Conservation (phyloP, 2,113 vertebrate genomes). For the Platysternon megacephalum region DNA sequence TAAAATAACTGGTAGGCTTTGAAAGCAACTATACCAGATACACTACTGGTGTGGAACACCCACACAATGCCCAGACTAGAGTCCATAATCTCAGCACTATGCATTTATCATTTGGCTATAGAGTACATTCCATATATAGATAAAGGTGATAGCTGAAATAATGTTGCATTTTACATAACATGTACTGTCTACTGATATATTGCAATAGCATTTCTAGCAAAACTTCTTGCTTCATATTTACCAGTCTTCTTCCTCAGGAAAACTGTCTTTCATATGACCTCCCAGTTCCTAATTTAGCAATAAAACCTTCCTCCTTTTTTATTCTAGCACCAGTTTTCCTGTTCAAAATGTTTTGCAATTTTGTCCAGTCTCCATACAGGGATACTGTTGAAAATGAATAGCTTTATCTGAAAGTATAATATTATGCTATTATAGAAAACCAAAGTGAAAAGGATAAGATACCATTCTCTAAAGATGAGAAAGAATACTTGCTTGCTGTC, state of each 20-base stretch:
- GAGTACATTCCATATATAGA: background rate
- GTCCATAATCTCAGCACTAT: rapidly evolving
- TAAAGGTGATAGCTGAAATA: background rate
- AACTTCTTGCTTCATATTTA: slow-evolving; percentile 52
- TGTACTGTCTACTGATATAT: background rate
- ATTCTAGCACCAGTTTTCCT: slow-evolving; percentile 25
- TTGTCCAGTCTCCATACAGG: background rate
- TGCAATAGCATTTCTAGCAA: slow-evolving; percentile 1
- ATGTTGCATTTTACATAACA: background rate
- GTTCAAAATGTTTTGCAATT: slow-evolving; percentile 49
- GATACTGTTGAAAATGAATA: background rate
- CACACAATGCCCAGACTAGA: background rate
- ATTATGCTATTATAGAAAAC: background rate
- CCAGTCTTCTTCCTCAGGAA: slow-evolving; percentile 51
- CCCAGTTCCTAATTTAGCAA: slow-evolving; percentile 66
- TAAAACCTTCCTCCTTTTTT: slow-evolving; percentile 54
- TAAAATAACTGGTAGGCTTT: background rate
- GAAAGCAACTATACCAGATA: background rate
- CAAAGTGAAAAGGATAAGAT: background rate
- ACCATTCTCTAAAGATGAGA: background rate
- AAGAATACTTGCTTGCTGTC: slow-evolving; percentile 1
- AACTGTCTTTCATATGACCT: slow-evolving; percentile 26
- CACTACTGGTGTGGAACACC: background rate
- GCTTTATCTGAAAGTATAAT: background rate
- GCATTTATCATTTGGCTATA: background rate